Conservation (phyloP, 2,797 vertebrate species). For the Cuniculus paca region DNA sequence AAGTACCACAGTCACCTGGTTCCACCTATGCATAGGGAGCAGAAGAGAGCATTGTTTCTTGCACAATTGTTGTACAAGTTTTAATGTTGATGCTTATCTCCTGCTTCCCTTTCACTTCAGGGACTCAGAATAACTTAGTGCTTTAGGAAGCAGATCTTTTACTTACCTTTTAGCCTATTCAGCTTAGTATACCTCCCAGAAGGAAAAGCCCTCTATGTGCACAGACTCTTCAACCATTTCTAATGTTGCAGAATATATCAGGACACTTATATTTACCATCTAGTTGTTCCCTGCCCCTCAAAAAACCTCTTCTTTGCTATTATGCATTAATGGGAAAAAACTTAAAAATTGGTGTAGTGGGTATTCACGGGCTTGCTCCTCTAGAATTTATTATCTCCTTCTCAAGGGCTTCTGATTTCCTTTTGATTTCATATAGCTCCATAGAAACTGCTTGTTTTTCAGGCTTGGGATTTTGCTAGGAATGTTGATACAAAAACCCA, state of each 20-base stretch:
- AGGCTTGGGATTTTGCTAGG: conserved; percentile 11
- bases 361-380: background rate
- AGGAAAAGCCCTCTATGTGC: background rate
- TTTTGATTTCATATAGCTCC: background rate
- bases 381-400: background rate
- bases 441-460: background rate
- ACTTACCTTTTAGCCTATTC: conserved; percentile 64
- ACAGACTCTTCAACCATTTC: background rate
- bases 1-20: background rate
- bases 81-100: background rate
- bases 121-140: conserved; percentile 18
- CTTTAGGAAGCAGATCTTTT: conserved; percentile 72
- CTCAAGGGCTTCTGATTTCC: background rate
- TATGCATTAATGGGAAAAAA: background rate
- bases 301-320: background rate
- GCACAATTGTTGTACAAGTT: background rate
- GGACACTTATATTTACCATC: background rate
- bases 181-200: conserved; percentile 15
- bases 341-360: background rate
- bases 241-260: background rate
- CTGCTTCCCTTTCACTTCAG: conserved; percentile 31
- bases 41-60: background rate
- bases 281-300: background rate
- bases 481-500: background rate
- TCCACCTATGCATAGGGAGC: background rate